Evolutionary conservation across 2,113 vertebrate species (phyloP), one percentile per base, ranked within the genome.

Genomic region (Myotis brandtii): DNA sequence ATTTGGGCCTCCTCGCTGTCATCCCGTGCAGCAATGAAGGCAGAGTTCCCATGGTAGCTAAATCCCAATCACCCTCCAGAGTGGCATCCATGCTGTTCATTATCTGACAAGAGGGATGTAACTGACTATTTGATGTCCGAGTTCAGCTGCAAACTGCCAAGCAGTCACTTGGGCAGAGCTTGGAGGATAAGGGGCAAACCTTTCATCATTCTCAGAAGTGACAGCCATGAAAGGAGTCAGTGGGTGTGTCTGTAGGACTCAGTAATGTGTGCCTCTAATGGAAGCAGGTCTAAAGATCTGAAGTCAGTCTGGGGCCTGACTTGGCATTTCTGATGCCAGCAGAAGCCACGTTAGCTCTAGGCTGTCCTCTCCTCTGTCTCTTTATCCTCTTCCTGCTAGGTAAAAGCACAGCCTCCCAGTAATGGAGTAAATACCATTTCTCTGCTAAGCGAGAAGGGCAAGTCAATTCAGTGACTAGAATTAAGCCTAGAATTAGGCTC

Each of bases 211-310:
- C 30, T 54, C 59, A 67, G 75, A 86, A 75, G n/a, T 34, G 77
- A 70, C 21, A 94, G 25, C 48, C 79, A 83, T 62, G 69, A n/a
- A 11, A 86, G 56, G 21, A 40, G 23, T 54, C 67, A 72, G 11
- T 0, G 0, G 3, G 4, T 23, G 20, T 50, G 80, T 20, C 25
- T 0, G 0, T 1, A 40, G 43, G 40, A 79, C 62, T 43, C 21
- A 25, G 93, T 82, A 87, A 25, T 27, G 14, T 14, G 48, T 0
- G 0, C 34, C 72, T 59, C 86, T 62, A 69, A 64, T 23, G 64
- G 14, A 5, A 0, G 0, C 11, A 40, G 3, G 10, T 75, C 66
- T 69, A 18, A 86, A 54, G n/a, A 69, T 34, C 69, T 46, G 64
- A 79, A 80, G 32, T 17, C 13, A 6, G 21, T 25, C 37, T 86